Conservation (phyloP, 2,888 invertebrate genomes). For the Sesamia inferens region DNA sequence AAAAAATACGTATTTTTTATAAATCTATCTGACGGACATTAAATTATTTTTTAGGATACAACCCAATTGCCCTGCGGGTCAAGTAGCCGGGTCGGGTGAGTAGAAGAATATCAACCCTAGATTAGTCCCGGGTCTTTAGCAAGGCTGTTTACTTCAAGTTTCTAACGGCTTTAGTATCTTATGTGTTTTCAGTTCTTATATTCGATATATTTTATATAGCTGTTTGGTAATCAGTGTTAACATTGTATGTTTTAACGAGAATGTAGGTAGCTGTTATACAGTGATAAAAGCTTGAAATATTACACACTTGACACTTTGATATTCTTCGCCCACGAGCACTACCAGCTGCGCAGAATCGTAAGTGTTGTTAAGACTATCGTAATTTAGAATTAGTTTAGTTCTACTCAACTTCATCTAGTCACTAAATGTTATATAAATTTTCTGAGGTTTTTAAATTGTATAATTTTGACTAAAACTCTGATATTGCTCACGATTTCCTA, state of each 20-base stretch:
- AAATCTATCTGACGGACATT: no score
- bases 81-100: no score
- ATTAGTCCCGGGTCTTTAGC: no score
- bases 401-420: constrained; percentile 2
- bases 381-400: constrained; percentile 33
- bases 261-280: constrained; percentile 1
- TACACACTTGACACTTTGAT: constrained; percentile 25
- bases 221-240: constrained; percentile 16
- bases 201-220: background rate
- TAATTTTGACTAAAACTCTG: background rate
- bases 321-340: constrained; percentile 34
- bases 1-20: no score
- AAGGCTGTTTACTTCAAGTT: background rate
- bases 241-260: constrained; percentile 19
- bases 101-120: no score
- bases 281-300: constrained; percentile 35
- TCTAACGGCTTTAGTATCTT: background rate
- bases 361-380: constrained; percentile 28
- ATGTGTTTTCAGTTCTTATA: background rate
- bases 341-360: constrained; percentile 21
- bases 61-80: no score
- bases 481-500: background rate
- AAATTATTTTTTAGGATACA: no score
- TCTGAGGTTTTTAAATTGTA: constrained; percentile 12
- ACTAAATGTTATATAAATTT: constrained; percentile 19